Conservation (phyloP, 2,113 vertebrate genomes). For the Pogonocichla stellata region DNA sequence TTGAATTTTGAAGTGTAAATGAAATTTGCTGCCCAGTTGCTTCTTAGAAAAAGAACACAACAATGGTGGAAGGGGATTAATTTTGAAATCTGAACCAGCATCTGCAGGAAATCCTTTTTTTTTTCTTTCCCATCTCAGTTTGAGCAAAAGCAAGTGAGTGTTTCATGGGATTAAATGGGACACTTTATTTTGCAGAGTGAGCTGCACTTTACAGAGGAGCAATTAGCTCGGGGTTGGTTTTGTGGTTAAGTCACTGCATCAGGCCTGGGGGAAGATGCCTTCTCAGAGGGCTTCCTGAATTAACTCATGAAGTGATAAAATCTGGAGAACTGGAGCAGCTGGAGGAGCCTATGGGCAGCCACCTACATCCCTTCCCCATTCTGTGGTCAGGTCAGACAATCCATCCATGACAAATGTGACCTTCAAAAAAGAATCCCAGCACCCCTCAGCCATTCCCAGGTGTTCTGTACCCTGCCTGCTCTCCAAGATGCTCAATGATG, state of each 20-base stretch:
- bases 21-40: background rate
- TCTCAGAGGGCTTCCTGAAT: background rate
- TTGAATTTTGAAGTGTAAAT: background rate
- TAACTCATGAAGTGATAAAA: background rate
- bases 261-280: background rate
- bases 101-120: background rate
- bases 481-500: background rate
- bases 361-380: background rate
- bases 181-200: background rate
- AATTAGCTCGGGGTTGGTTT: background rate
- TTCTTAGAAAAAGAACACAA: background rate
- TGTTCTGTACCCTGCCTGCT: background rate
- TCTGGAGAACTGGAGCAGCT: background rate
- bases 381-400: background rate
- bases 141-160: background rate
- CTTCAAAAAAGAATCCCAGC: background rate
- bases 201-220: background rate
- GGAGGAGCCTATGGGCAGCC: background rate
- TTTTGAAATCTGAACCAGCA: background rate
- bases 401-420: background rate
- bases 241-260: background rate
- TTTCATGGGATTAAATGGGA: background rate
- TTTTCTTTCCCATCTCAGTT: background rate
- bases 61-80: background rate
- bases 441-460: background rate